Conservation (phyloP, 2,888 invertebrate genomes). For the Hemaris fuciformis region DNA sequence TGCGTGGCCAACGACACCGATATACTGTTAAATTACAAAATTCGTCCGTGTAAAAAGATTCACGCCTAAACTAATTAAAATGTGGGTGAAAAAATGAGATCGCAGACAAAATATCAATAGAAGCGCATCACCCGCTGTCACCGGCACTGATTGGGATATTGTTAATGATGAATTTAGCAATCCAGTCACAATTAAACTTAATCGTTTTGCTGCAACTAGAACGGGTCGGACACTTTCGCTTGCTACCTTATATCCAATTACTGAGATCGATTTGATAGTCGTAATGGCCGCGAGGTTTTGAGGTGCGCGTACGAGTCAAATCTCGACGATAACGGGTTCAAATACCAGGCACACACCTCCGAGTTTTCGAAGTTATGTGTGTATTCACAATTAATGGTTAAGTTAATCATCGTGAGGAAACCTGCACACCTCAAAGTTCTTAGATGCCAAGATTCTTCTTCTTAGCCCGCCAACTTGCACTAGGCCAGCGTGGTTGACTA, state of each 20-base stretch:
- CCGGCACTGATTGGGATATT: constrained; percentile 3
- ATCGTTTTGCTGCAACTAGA: constrained; percentile 1
- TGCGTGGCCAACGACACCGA: neutral
- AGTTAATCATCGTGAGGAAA: no score
- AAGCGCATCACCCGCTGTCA: neutral
- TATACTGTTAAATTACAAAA: neutral
- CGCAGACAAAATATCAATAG: neutral
- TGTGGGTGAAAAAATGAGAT: neutral
- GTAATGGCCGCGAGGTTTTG: no score
- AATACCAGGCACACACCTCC: no score
- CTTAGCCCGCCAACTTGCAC: no score
- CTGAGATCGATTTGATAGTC: no score
- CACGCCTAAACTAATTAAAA: neutral
- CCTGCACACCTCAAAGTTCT: no score
- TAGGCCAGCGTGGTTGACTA: no score
- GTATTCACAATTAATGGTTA: no score
- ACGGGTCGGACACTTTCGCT: neutral
- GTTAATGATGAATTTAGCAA: neutral
- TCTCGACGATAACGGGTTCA: no score
- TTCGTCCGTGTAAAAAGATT: neutral
- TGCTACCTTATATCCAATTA: neutral
- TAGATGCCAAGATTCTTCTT: no score
- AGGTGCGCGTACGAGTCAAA: no score
- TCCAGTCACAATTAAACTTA: neutral
- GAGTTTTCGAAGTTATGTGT: no score